phyloP scores from a whole-genome alignment of 2,113 vertebrate genomes.

The Plecotus auritus region DNA sequence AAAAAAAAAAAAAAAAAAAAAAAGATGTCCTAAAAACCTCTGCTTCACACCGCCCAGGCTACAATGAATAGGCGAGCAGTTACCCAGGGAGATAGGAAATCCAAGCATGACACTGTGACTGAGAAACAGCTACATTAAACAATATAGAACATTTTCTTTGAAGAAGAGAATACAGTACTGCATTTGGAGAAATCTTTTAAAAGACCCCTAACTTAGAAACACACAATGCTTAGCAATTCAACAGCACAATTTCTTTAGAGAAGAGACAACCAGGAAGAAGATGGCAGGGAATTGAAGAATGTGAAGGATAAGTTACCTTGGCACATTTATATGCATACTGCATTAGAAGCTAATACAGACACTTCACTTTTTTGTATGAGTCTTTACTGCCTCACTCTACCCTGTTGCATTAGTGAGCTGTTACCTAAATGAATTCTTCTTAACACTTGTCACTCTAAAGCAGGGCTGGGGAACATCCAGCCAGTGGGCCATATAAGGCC shows the following conservation, averaged over 20 bases:
- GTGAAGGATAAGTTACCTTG: not conserved
- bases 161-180: not conserved
- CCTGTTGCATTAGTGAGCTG: not conserved
- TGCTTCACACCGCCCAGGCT: not conserved
- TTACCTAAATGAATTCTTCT: not conserved
- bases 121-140: not conserved
- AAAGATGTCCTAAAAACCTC: not conserved
- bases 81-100: not conserved
- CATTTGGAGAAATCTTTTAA: not conserved
- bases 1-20: too few relatives aligned
- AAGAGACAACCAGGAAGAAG: not conserved
- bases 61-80: not conserved
- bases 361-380: not conserved
- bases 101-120: not conserved
- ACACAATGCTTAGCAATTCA: not conserved
- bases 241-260: not conserved
- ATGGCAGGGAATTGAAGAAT: not conserved
- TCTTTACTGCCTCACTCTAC: not conserved
- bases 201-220: not conserved
- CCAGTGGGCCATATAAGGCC: too few relatives aligned
- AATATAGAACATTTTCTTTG: not conserved
- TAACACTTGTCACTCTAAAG: not conserved
- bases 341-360: not conserved
- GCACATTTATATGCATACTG: not conserved
- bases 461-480: too few relatives aligned